Conservation (phyloP, 2,888 invertebrate species). For the Nymphalis polychloros region DNA sequence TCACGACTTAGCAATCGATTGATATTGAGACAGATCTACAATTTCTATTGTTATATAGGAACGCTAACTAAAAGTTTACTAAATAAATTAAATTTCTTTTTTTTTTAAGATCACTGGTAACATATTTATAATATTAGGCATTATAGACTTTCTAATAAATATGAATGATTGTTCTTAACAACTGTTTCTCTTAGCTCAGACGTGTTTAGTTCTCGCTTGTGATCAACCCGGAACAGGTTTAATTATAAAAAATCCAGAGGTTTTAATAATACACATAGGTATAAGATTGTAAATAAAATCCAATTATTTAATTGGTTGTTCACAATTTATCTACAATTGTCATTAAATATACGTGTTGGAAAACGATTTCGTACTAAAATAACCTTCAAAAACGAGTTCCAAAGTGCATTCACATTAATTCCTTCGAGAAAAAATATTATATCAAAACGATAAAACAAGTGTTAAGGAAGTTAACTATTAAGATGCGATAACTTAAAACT, state of each 20-base stretch:
- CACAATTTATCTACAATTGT: neutral
- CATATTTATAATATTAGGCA: no score
- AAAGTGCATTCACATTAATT: conserved; percentile 34
- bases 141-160: neutral
- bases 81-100: no score
- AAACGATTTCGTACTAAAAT: neutral
- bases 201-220: conserved; percentile 17
- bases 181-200: conserved; percentile 16
- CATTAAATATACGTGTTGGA: neutral
- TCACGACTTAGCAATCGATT: neutral
- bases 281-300: neutral
- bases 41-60: no score
- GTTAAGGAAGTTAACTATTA: neutral
- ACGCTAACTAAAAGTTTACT: no score
- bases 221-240: conserved; percentile 27
- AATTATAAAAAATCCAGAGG: neutral
- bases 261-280: conserved; percentile 5
- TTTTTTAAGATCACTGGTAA: no score
- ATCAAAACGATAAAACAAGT: neutral
- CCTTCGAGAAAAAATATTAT: conserved; percentile 3
- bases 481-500: neutral
- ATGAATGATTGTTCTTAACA: neutral
- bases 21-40: no score
- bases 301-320: neutral
- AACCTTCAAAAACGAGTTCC: conserved; percentile 28